Percentiles rank a stretch among this genome's conserved stretches.
phyloP scores from a whole-genome alignment of 2,113 vertebrate genomes.

The Pongo abelii region DNA sequence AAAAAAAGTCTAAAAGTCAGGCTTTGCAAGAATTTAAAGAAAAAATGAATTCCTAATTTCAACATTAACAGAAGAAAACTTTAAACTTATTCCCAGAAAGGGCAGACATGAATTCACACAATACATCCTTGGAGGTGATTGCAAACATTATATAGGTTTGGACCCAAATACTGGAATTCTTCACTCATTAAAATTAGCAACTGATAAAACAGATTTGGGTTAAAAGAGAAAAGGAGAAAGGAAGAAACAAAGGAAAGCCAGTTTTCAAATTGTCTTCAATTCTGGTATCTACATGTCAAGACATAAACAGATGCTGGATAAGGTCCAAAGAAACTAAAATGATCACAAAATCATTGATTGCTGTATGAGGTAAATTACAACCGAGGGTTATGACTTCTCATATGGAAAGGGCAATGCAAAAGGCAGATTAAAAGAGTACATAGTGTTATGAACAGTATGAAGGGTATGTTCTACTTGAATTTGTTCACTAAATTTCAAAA shows the following conservation, averaged over 20 bases:
- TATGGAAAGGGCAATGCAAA: not conserved
- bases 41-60: conserved; percentile 1
- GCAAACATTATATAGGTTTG: not conserved
- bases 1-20: not conserved
- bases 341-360: not conserved
- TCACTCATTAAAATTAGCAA: not conserved
- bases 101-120: not conserved
- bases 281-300: not conserved
- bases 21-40: not conserved
- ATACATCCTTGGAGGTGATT: not conserved
- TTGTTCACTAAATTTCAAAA: not conserved
- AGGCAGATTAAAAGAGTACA: not conserved
- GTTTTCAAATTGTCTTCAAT: conserved; percentile 26
- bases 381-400: not conserved
- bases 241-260: not conserved
- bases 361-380: not conserved
- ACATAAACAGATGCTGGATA: not conserved
- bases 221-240: not conserved
- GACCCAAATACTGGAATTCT: not conserved
- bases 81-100: conserved; percentile 7
- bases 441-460: not conserved
- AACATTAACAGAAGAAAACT: not conserved
- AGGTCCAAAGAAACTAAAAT: not conserved
- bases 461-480: not conserved
- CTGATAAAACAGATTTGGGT: not conserved